Conservation (phyloP, 2,888 invertebrate genomes). For the Erebia epiphron region DNA sequence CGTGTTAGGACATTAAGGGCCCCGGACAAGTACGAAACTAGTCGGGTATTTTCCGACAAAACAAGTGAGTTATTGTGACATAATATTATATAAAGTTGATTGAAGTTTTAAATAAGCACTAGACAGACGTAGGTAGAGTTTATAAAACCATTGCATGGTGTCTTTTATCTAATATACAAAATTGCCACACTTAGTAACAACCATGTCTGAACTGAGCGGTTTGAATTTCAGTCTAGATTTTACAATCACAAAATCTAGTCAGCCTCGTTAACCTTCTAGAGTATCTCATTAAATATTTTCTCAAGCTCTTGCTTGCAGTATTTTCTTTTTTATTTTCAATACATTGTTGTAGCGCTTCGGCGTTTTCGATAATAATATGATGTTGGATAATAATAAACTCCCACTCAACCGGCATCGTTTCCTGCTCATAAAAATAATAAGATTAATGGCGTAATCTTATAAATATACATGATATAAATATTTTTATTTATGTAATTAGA, state of each 20-base stretch:
- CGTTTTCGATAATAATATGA: conserved; percentile 12
- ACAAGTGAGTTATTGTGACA: neutral
- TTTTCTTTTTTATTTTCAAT: conserved; percentile 22
- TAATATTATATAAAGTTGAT: no score
- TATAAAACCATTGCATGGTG: neutral
- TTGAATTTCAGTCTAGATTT: neutral
- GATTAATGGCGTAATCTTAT: neutral
- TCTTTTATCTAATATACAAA: neutral
- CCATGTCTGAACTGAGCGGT: neutral
- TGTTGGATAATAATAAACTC: conserved; percentile 1
- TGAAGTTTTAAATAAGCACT: no score
- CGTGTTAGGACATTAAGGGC: no score
- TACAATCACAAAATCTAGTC: conserved; percentile 16
- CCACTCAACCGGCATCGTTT: neutral
- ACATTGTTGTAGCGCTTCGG: conserved; percentile 16
- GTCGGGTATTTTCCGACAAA: neutral
- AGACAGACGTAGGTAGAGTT: no score
- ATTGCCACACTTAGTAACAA: neutral
- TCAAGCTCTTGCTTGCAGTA: conserved; percentile 19
- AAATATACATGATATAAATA: no score
- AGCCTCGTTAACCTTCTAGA: conserved; percentile 29
- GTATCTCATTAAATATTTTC: conserved; percentile 34
- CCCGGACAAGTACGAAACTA: no score
- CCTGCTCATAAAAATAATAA: neutral
- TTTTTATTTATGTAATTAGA: no score